Evolutionary conservation across 2,113 vertebrate genomes (phyloP), one percentile per base, ranked within the genome.

Genomic region (Callorhinus ursinus): DNA sequence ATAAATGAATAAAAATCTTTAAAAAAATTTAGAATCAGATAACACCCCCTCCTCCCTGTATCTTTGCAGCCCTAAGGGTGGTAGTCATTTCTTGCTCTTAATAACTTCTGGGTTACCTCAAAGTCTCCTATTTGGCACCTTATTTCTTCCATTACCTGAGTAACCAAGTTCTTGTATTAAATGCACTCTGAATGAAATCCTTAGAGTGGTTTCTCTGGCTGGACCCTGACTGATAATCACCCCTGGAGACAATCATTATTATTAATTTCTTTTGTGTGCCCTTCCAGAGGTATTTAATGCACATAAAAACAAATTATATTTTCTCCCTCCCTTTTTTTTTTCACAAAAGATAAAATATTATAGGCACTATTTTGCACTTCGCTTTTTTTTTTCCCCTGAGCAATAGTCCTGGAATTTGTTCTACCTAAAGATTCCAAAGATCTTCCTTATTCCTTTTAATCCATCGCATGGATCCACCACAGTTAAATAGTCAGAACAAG

Each of bases 401-500:
- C 59, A 92, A 39, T 22, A 94, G 84, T 89, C 53, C 19, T 89
- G 24, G 36, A 87, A 33, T 81, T 93, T 86, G 36, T 71, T 69
- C 51, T 61, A 39, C 49, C 21, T 72, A 86, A 59, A 74, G 39
- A 88, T 71, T 96, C n/a, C 74, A 79, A 92, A 84, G 36, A 71
- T 57, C 85, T 79, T 96, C 26, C 12, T 65, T 49, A 94, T 94
- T 94, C 15, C 36, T 96, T 84, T 94, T 55, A 72, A 71, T 80
- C 26, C 26, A 57, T 92, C 61, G 65, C 15, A 71, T 77, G 15
- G 22, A 67, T 71, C 53, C 81, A 83, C 33, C 33, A 33, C 39
- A 88, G 39, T 79, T 94, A 91, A 95, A 79, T 80, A 92, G 28
- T 88, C 91, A 80, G 31, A 92, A 92, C 9, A 79, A 83, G 12